A percentile compares a stretch with the other conserved stretches of the same genome.
phyloP scores from a whole-genome alignment of 1,140 invertebrate species.

The Paracyclopina nana region DNA sequence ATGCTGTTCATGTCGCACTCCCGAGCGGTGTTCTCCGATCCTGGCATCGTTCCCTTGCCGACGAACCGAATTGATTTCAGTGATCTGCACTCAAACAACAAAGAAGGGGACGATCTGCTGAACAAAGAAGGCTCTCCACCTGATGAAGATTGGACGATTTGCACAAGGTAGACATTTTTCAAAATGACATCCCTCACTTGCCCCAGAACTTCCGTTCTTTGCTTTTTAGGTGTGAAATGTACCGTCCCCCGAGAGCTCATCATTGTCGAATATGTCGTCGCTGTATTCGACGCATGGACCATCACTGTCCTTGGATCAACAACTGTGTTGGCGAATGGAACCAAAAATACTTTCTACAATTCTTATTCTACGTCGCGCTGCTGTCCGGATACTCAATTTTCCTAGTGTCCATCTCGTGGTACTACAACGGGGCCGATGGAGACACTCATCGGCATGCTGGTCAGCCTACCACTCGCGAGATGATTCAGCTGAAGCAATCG shows the following conservation, averaged over 20 bases:
- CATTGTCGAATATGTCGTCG: constrained; percentile 72
- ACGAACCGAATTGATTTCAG: constrained; percentile 60
- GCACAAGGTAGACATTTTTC: constrained; percentile 33
- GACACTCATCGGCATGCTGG: constrained; percentile 14
- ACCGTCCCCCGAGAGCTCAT: constrained; percentile 60
- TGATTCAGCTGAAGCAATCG: constrained; percentile 6
- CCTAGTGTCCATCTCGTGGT: constrained; percentile 50
- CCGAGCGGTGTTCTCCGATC: constrained; percentile 67
- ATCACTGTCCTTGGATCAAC: constrained; percentile 80
- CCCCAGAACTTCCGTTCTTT: no score
- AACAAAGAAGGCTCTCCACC: no score
- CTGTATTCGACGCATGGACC: constrained; percentile 71
- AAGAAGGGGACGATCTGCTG: constrained; percentile 6
- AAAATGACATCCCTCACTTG: no score
- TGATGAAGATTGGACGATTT: constrained; percentile 61
- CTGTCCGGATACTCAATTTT: constrained; percentile 45
- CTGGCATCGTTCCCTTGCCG: constrained; percentile 63
- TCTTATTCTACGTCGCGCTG: constrained; percentile 54
- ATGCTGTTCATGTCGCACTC: constrained; percentile 52
- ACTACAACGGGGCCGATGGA: constrained; percentile 42
- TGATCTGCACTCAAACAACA: constrained; percentile 45
- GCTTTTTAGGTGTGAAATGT: constrained; percentile 66
- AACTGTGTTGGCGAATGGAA: constrained; percentile 84
- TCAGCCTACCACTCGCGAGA: constrained; percentile 32
- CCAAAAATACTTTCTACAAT: constrained; percentile 84